Conservation (phyloP, 1,140 invertebrate genomes). For the Gonatopus flavifemur region DNA sequence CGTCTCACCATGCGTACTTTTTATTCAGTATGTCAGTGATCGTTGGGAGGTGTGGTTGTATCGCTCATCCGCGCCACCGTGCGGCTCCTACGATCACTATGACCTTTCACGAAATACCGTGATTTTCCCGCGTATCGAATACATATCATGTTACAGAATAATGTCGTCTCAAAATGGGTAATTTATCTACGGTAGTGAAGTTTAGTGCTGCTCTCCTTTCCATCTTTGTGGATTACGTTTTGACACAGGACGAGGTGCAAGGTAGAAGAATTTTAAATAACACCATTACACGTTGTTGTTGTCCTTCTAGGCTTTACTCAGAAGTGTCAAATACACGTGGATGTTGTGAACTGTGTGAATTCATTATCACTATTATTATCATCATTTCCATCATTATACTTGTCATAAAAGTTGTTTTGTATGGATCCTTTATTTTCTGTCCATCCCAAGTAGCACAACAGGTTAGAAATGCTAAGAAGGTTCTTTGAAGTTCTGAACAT, state of each 20-base stretch:
- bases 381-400: too few species aligned
- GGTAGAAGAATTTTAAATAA: constrained; percentile 39
- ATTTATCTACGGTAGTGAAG: constrained; percentile 48
- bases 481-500: too few species aligned
- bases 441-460: too few species aligned
- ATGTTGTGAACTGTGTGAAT: too few species aligned
- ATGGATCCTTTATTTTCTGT: too few species aligned
- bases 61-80: constrained; percentile 12
- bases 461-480: too few species aligned
- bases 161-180: constrained; percentile 52
- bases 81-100: constrained; percentile 18
- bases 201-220: constrained; percentile 42
- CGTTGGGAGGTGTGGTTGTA: constrained; percentile 21
- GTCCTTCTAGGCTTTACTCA: too few species aligned
- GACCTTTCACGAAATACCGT: constrained; percentile 17
- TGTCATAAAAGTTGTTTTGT: too few species aligned
- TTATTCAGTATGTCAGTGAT: constrained; percentile 39
- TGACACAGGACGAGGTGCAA: constrained; percentile 36
- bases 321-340: too few species aligned
- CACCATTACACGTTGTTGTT: too few species aligned
- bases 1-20: constrained; percentile 18
- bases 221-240: constrained; percentile 49
- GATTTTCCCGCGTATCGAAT: constrained; percentile 21
- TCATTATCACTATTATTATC: too few species aligned
- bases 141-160: too few species aligned